phyloP scores from a whole-genome alignment of 1,140 invertebrate species.

The Telenomus remus region DNA sequence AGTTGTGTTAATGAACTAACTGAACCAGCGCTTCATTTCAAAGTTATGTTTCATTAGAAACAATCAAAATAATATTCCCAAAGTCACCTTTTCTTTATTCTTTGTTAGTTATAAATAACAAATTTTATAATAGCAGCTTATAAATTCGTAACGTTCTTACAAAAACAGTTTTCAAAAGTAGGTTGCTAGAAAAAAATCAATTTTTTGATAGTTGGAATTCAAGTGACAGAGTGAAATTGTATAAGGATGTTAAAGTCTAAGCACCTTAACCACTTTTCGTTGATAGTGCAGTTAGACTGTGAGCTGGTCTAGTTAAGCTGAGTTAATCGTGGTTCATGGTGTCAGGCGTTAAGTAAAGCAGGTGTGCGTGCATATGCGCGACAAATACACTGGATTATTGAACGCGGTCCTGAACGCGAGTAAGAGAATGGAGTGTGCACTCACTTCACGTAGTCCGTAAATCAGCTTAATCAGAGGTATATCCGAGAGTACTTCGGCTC shows the following conservation, averaged over 20 bases:
- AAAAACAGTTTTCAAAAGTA: no score
- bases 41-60: no score
- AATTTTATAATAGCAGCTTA: no score
- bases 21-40: no score
- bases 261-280: conserved; percentile 22
- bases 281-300: conserved; percentile 3
- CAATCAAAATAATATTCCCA: no score
- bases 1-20: no score
- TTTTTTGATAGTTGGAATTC: no score
- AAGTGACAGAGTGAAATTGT: no score
- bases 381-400: conserved; percentile 54
- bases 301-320: conserved; percentile 2
- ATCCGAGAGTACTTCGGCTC: conserved; percentile 56
- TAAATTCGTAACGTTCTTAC: no score
- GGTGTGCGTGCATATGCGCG: conserved; percentile 53
- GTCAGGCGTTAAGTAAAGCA: conserved; percentile 48
- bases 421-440: conserved; percentile 43
- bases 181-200: no score
- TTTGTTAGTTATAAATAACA: no score
- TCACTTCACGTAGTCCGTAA: conserved; percentile 52
- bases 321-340: conserved; percentile 40
- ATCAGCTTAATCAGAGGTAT: conserved; percentile 62
- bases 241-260: neutral
- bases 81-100: no score
- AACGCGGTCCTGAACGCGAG: conserved; percentile 26